Conservation (phyloP, 2,113 vertebrate species). For the Tachuris rubrigastra region DNA sequence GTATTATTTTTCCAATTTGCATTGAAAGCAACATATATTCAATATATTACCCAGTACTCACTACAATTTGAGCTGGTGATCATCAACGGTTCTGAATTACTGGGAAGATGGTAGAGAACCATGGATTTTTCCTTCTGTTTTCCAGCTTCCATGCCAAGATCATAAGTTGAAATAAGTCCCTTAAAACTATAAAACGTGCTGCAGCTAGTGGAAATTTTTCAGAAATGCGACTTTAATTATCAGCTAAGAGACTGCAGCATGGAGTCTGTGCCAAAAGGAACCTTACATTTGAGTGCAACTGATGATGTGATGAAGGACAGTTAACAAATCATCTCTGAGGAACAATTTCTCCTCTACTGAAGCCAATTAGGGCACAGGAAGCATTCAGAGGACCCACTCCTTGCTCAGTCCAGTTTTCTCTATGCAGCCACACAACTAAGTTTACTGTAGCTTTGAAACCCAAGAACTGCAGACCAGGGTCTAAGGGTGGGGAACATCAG, state of each 20-base stretch:
- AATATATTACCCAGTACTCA: background rate
- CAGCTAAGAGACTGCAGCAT: background rate
- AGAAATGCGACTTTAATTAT: background rate
- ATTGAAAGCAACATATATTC: background rate
- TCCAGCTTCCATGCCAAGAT: background rate
- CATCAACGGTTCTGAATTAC: background rate
- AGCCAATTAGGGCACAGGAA: background rate
- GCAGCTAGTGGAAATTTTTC: background rate
- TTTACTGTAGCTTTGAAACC: background rate
- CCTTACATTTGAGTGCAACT: background rate
- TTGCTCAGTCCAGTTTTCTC: background rate
- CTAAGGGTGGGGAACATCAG: fast-evolving
- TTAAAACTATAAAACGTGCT: background rate
- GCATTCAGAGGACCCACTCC: background rate
- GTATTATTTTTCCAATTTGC: background rate
- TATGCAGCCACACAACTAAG: background rate
- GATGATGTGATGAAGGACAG: constrained; percentile 6
- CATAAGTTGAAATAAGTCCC: background rate
- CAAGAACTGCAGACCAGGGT: background rate
- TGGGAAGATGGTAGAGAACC: background rate
- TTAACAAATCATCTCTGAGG: background rate
- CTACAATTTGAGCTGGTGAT: background rate
- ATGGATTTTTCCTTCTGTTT: constrained; percentile 10
- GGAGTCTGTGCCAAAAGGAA: background rate
- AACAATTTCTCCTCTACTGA: background rate